Evolutionary conservation across 2,797 vertebrate species (phyloP), one percentile per base, ranked within the genome.

Genomic region (Uromys caudimaculatus): DNA sequence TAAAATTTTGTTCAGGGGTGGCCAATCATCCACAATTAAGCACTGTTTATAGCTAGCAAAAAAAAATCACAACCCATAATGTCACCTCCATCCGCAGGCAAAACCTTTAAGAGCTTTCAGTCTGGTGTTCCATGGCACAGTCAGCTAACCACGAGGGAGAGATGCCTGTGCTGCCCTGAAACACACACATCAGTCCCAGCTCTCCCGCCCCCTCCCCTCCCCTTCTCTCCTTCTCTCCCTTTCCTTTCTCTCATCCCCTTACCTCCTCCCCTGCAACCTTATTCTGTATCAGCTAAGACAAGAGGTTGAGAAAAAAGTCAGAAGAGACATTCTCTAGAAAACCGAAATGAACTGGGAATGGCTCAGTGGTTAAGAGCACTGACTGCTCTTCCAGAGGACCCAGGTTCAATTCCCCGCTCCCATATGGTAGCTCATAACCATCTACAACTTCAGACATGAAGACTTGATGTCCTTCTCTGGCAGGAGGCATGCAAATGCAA

Each of bases 151-250:
- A 54, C 52, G 58, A 75, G 32, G 19, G 44, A 87, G 69, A 56
- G 64, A 90, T 11, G 9, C 21, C 41, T 41, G 19, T n/a, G 44
- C 69, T 89, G 62, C 54, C 10, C 19, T 35, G 56, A 76, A 41
- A 54, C 52, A 11, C 6, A 62, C 1, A 12, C 10, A 35, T 13
- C 6, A 64, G 19, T 6, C 50, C 16, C 81, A 64, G 14, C 2
- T 41, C 54, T 82, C 67, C 90, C 92, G 91, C 75, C 83, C 87
- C 67, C 56, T 96, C 56, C 60, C 90, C 78, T 38, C 56, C 5
- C 52, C 50, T 54, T 11, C 35, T 54, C 77, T 44, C 24, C 44
- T 32, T 4, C 44, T 50, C n/a, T n/a, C 16, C 14, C 32, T 17
- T 17, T 27, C 4, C 27, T 11, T 35, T 76, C 41, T 41, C 27